Conservation (phyloP, 2,797 vertebrate genomes). For the Cryptoblepharus egeriae region DNA sequence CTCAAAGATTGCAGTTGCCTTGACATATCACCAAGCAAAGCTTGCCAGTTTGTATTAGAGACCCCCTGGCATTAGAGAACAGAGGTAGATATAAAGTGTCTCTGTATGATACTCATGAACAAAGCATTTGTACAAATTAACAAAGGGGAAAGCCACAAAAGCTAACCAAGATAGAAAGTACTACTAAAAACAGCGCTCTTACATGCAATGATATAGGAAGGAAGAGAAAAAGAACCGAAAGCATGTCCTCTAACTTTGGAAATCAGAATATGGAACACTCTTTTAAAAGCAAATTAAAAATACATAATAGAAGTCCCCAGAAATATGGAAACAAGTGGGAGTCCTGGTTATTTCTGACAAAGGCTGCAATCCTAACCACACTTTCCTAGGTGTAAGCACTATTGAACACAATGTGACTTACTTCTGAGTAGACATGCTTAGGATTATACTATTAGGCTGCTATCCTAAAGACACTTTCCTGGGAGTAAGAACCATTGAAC, state of each 20-base stretch:
- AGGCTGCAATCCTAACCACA: too few relatives aligned
- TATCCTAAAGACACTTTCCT: too few relatives aligned
- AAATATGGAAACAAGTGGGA: background rate
- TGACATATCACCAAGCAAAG: background rate
- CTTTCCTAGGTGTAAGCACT: too few relatives aligned
- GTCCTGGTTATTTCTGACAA: background rate
- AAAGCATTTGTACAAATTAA: background rate
- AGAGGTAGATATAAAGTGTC: background rate
- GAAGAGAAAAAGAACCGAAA: background rate
- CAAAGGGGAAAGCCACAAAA: background rate
- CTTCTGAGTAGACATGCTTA: too few relatives aligned
- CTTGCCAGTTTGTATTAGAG: background rate
- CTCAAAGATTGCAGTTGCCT: background rate
- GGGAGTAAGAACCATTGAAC: too few relatives aligned
- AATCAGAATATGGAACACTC: background rate
- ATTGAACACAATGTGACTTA: too few relatives aligned
- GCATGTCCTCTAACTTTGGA: too few relatives aligned
- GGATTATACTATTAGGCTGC: too few relatives aligned
- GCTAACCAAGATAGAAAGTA: background rate
- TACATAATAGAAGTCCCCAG: background rate
- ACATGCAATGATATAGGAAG: background rate
- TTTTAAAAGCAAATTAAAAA: background rate
- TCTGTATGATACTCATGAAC: constrained; percentile 10
- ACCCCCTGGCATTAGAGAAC: background rate
- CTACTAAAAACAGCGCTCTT: background rate